phyloP scores from a whole-genome alignment of 2,113 vertebrate genomes.

The Mugil cephalus region DNA sequence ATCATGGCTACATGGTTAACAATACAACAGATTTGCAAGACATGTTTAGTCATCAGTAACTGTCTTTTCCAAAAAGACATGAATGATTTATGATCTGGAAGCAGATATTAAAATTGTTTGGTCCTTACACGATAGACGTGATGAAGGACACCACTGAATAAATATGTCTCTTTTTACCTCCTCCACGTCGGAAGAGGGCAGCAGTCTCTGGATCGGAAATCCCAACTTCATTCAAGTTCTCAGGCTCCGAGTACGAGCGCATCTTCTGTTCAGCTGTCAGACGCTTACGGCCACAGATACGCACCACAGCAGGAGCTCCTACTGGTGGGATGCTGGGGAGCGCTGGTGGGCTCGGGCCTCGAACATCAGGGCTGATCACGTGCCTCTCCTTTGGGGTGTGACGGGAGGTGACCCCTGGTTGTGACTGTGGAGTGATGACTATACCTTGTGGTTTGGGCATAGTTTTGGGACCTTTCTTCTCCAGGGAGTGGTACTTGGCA shows the following conservation, averaged over 20 bases:
- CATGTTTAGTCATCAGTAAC: too few relatives aligned
- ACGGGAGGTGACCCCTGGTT: conserved; percentile 67
- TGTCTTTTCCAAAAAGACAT: too few relatives aligned
- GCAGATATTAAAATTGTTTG: too few relatives aligned
- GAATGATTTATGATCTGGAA: too few relatives aligned
- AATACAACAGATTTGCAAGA: too few relatives aligned
- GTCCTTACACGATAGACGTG: too few relatives aligned
- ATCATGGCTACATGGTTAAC: too few relatives aligned
- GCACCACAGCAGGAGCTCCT: conserved; percentile 68
- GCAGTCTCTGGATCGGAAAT: conserved; percentile 80
- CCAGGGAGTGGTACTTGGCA: conserved; percentile 74
- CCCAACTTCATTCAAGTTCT: conserved; percentile 95
- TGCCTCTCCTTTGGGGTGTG: conserved; percentile 91
- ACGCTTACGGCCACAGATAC: conserved; percentile 90
- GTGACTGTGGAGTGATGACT: conserved; percentile 1
- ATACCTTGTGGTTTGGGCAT: conserved; percentile 69
- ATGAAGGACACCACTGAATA: too few relatives aligned
- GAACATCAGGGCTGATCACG: conserved; percentile 81
- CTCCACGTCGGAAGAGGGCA: conserved; percentile 71
- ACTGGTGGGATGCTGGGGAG: conserved; percentile 70
- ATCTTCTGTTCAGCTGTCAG: conserved; percentile 93
- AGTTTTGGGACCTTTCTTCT: conserved; percentile 86
- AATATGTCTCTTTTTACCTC: conserved; percentile 53
- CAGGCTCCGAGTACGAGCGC: conserved; percentile 94
- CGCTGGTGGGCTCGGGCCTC: conserved; percentile 63